Evolutionary conservation across 2,113 vertebrate species (phyloP).

Genomic region (Gobio gobio): DNA sequence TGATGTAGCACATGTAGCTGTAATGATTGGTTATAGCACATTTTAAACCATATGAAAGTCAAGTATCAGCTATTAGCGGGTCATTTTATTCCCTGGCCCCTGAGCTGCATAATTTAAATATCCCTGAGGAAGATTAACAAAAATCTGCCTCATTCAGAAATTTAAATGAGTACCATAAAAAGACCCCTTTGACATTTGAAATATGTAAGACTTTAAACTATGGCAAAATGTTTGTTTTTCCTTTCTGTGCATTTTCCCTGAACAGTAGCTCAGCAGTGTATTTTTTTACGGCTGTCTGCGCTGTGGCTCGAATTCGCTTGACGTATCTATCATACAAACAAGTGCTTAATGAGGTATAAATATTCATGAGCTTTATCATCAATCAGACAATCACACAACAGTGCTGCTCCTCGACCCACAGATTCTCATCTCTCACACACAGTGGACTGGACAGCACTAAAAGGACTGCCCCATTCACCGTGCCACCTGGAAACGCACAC

Average conservation of each 20-base stretch:
- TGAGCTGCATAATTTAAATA: conserved; percentile 7
- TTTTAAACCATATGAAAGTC: background rate
- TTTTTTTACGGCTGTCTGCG: background rate
- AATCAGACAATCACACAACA: conserved; percentile 24
- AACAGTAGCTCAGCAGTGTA: background rate
- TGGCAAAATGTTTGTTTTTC: background rate
- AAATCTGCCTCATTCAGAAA: background rate
- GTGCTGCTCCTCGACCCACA: background rate
- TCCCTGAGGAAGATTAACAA: conserved; percentile 12
- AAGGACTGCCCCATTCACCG: background rate
- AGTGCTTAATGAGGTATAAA: conserved; percentile 38
- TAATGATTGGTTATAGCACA: background rate
- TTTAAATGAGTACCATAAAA: background rate
- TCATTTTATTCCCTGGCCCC: conserved; percentile 1
- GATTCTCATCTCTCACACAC: conserved; percentile 40
- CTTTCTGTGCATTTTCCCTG: background rate
- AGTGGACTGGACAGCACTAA: conserved; percentile 13
- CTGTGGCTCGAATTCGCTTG: conserved; percentile 1
- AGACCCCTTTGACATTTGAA: conserved; percentile 1
- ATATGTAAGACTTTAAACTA: background rate
- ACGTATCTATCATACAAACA: conserved; percentile 21
- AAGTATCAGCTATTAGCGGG: background rate
- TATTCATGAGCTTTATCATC: conserved; percentile 37
- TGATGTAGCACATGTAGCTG: background rate
- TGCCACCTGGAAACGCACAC: conserved; percentile 1